Base-by-base conservation (phyloP, 2,888 invertebrate species). In the Dromius quadrimaculatus region DNA sequence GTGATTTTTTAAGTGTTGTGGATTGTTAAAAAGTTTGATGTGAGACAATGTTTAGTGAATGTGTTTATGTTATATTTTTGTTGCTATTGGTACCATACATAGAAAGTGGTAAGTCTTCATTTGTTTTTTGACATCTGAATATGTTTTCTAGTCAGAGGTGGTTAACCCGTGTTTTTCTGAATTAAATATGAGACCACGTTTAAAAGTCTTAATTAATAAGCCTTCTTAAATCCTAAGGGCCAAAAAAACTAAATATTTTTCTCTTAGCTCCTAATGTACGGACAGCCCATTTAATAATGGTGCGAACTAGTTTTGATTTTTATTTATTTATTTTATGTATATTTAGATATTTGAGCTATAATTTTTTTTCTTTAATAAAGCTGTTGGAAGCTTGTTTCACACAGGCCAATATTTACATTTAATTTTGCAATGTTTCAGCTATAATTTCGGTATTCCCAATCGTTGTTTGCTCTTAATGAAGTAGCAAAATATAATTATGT, bases 1-100 rank as follows among this genome's bases (percentile, higher is more conserved):
- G 76, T 76, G 76, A 75, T 76, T 76, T 75, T 69, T 69, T 69
- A 69, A 72, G 75, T 75, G 73, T 73, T 74, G 75, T 75, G 76
- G 73, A 73, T 74, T 74, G 74, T 75, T 62, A 62, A 62, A 69
- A 47, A 62, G 72, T 75, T 76, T 83, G 84, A 76, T 77, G 77
- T 75, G 61, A 76, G 72, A 86, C 85, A 85, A 87, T 87, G 87
- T 86, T 87, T 80, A 86, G 85, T 85, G 87, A 86, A 84, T 86
- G 86, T 85, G 86, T 86, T 85, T 89, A 89, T 84, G 86, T 88
- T 83, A 85, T 88, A 81, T 88, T 89, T 84, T 85, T 89, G 83
- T 86, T 89, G 80, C 85, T 89, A 80, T 86, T 89, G 81, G 85
- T 89, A 80, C 89, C 89, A 77, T 88, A 88, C 82, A 89, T 89